Evolutionary conservation across 92 coral and sea anemone species (phyloP), one percentile per base, ranked within the genome.

Genomic region (Siderastrea siderea): DNA sequence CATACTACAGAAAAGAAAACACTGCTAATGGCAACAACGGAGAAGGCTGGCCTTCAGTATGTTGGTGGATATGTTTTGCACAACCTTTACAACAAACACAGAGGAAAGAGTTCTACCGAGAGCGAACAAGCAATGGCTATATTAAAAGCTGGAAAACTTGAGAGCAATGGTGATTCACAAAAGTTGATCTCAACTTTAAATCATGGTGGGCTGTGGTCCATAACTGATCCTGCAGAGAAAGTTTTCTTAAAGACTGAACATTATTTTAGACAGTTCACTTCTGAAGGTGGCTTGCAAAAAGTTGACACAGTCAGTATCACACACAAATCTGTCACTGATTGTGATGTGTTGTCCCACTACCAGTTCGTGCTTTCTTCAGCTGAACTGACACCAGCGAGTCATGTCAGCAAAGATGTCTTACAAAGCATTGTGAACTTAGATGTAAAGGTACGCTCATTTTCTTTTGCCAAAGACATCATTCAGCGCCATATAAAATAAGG

Each of bases 111-210:
- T 3, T 8, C 78, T 4, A 45, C 38, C 1, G 92, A 89, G 74
- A 91, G 89, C 72, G 91, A 88, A 53, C 92, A 91, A 47, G 91
- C 93, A 49, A 92, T 88, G 92, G 80, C 90, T 43, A 86, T 93
- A 19, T 78, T 91, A 5, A 85, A 89, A 57, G 89, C 94, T 43
- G 85, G 90, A 49, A 88, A 93, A 67, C 46, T 71, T 15, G 76
- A 80, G 86, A 52, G 46, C 2, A 54, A 50, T 8, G 10, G n/a
- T 64, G 84, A 81, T 15, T 48, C 78, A 7, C 87, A 82, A 57
- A 80, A 66, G 17, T 65, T 90, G 66, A 69, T 90, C 1, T 74
- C 90, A 6, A 52, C 77, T 46, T 71, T 93, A 50, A 86, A 59
- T 51, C 78, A 88, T 55, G 94, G 92, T 7, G 96, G 96, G 9